A percentile compares a stretch with the other conserved stretches of the same genome.
Evolutionary conservation across 1,140 invertebrate genomes (phyloP).

Genomic region (Musca domestica): DNA sequence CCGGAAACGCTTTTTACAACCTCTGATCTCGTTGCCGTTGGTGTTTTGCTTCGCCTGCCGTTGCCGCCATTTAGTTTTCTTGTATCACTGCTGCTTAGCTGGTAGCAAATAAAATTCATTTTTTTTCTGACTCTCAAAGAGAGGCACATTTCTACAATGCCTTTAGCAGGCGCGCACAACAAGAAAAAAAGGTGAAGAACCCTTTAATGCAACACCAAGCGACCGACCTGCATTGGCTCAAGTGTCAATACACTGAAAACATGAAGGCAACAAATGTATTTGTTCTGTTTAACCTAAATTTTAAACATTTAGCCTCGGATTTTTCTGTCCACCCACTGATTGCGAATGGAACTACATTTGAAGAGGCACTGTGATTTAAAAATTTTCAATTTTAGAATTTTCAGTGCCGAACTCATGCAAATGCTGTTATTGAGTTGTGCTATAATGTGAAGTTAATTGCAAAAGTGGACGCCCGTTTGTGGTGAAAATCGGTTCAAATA

Average conservation of each 20-base stretch:
- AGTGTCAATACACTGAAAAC: constrained; percentile 18
- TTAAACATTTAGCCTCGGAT: background rate
- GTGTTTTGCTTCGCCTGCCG: background rate
- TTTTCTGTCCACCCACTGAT: background rate
- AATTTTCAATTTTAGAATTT: too few species aligned
- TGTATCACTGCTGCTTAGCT: background rate
- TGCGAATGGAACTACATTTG: background rate
- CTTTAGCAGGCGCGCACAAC: too few species aligned
- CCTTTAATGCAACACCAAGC: too few species aligned
- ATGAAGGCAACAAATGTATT: background rate
- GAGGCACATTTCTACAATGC: too few species aligned
- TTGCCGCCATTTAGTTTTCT: background rate
- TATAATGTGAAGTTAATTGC: too few species aligned
- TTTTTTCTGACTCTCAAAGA: too few species aligned
- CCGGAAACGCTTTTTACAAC: constrained; percentile 25
- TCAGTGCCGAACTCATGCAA: too few species aligned
- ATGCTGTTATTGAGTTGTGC: too few species aligned
- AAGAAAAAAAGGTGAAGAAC: too few species aligned
- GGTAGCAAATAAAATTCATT: background rate
- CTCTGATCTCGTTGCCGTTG: constrained; percentile 19
- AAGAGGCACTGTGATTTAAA: too few species aligned
- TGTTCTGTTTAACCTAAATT: background rate
- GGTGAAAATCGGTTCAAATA: too few species aligned
- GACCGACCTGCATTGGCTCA: background rate
- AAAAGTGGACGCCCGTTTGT: too few species aligned